Base-by-base conservation (phyloP, 2,113 vertebrate genomes). In the Suricata suricatta region DNA sequence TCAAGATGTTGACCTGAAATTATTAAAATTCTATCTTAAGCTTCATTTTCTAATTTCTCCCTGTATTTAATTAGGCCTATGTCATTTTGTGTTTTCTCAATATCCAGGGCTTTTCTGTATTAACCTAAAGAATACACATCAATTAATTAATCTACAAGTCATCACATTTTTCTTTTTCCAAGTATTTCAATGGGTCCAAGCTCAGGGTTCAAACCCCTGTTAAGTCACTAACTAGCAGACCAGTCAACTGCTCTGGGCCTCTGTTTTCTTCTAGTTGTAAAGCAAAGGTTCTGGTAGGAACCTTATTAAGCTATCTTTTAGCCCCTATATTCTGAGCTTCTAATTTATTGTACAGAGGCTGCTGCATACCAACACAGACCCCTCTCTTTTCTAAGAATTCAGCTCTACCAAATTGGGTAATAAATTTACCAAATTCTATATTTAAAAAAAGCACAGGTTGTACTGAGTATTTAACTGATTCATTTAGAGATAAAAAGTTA, bases 381-480 rank as follows among this genome's bases (percentile, higher is more conserved):
- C 11, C 19, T 69, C 83, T 23, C 27, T 77, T 79, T 38, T 64
- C n/a, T 13, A 95, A 91, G 77, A 83, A n/a, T 17, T 92, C 44
- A 47, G 14, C 72, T 69, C 38, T 95, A 89, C 79, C 84, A 86
- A 93, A 60, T 31, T 82, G 79, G 35, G 6, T 94, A 76, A 96
- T 90, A 92, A 38, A 93, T 95, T 93, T 77, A 82, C 63, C 29
- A 63, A 93, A 77, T 94, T 94, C 60, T 83, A 27, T 41, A 29
- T 35, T 77, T 41, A 50, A 66, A 54, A 54, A 66, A 90, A 83
- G 17, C 74, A 83, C 76, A 89, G 63, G 35, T 44, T 94, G 54
- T 80, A 76, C 87, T 47, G 64, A 96, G 80, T 66, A 97, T 60
- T 93, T 97, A 95, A 96, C 95, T 94, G 96, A 96, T 97, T 94